Evolutionary conservation across 2,888 invertebrate species (phyloP).

Genomic region (Litoditis marina): DNA sequence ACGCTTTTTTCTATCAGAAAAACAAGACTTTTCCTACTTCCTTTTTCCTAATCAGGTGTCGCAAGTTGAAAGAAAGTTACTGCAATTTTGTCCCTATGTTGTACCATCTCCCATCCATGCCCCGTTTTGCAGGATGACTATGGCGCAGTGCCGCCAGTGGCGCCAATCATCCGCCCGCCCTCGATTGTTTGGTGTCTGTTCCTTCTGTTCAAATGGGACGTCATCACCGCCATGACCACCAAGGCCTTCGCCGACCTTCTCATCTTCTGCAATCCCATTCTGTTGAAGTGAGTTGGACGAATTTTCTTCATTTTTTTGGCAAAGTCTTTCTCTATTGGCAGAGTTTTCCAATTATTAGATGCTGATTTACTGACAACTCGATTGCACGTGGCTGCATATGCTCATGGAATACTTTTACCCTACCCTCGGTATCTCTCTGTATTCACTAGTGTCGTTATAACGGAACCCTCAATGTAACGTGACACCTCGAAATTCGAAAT

Average conservation of each 20-base stretch:
- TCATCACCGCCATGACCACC: slow-evolving; percentile 53
- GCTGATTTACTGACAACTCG: no score
- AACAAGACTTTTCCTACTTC: no score
- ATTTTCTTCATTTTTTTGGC: no score
- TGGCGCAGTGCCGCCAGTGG: slow-evolving; percentile 24
- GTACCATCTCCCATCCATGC: neutral
- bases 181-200: slow-evolving; percentile 46
- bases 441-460: no score
- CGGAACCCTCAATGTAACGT: no score
- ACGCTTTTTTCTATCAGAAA: no score
- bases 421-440: no score
- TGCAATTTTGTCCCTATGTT: slow-evolving; percentile 1
- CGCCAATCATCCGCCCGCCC: slow-evolving; percentile 13
- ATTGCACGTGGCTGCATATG: no score
- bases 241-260: slow-evolving; percentile 54
- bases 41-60: slow-evolving; percentile 1
- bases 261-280: slow-evolving; percentile 53
- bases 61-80: neutral
- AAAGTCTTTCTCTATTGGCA: no score
- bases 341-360: no score
- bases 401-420: no score
- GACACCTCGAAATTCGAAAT: no score
- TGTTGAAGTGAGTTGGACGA: slow-evolving; percentile 54
- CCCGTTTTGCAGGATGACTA: slow-evolving; percentile 36
- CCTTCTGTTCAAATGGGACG: slow-evolving; percentile 53